Base-by-base conservation (phyloP, 2,888 invertebrate species). In the Volucella bombylans region DNA sequence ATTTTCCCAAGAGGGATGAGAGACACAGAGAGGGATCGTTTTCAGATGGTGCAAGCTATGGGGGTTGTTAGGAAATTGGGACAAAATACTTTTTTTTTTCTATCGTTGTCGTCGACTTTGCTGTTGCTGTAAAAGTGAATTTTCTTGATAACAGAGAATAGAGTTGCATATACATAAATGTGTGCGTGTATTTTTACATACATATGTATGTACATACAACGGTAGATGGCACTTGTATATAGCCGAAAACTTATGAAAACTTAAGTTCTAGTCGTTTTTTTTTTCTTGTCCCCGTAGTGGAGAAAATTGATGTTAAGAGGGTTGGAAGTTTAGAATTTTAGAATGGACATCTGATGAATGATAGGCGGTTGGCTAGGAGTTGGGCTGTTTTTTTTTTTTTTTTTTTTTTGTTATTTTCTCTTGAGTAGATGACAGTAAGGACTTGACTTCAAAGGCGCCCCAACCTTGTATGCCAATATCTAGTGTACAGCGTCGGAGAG, bases 321-420 rank as follows among this genome's bases (percentile, higher is more conserved):
- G 76, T 72, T 77, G 76, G 72, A 81, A 72, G 62, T 81, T 85
- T 76, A 64, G 77, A 85, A 81, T 71, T 85, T 77, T 81, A 77
- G 72, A 85, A 85, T 77, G 85, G 85, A 81, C 85, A 81, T 71
- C 72, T 85, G 85, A 85, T 72, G 85, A 81, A 81, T 85, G 83
- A 79, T 80, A 69, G 79, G 79, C 49, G 72, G 62, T 54, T 71
- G 77, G 54, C 67, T 64, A 72, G 50, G 62, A 68, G 68, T 64
- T 71, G 59, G 72, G 18, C 18, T 23, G 57, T 31, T 38, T 47
- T 31, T 6, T 31, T 31, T 31, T 31, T 2, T 31, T 31, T 31
- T 47, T 31, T 6, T 31, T 31, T 31, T 31, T 2, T 31, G 1
- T 31, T 31, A 4, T 31, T 31, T 6, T 31, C 31, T 31, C 6